A percentile compares a stretch with the other conserved stretches of the same genome.
phyloP scores from a whole-genome alignment of 2,797 vertebrate genomes.

The Tauraco hartlaubi region DNA sequence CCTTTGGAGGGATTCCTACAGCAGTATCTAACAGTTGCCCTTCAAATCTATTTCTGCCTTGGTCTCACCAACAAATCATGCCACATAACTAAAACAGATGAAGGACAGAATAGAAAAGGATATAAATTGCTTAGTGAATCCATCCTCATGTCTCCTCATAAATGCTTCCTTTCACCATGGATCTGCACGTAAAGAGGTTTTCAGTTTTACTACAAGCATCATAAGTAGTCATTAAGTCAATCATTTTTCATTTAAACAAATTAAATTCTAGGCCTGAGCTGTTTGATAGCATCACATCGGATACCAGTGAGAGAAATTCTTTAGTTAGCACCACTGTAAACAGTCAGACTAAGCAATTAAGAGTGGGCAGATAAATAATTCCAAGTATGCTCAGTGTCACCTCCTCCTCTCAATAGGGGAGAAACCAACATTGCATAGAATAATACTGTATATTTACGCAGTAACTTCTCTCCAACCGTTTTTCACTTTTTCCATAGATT shows the following conservation, averaged over 20 bases:
- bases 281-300: not conserved
- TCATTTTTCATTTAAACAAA: not conserved
- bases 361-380: conserved; percentile 34
- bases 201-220: not conserved
- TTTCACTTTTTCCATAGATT: not conserved
- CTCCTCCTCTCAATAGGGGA: not conserved
- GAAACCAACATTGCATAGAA: not conserved
- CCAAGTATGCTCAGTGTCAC: not conserved
- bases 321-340: not conserved
- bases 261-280: not conserved
- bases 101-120: not conserved
- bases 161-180: not conserved
- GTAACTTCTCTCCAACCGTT: not conserved
- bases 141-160: not conserved
- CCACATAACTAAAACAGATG: not conserved
- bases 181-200: not conserved
- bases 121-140: not conserved
- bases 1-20: not conserved
- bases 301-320: not conserved
- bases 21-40: not conserved
- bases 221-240: not conserved
- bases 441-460: not conserved
- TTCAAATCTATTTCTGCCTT: not conserved
- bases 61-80: not conserved
- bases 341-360: not conserved